Conservation (phyloP, 1,140 invertebrate species). For the Anagrus nilaparvatae region DNA sequence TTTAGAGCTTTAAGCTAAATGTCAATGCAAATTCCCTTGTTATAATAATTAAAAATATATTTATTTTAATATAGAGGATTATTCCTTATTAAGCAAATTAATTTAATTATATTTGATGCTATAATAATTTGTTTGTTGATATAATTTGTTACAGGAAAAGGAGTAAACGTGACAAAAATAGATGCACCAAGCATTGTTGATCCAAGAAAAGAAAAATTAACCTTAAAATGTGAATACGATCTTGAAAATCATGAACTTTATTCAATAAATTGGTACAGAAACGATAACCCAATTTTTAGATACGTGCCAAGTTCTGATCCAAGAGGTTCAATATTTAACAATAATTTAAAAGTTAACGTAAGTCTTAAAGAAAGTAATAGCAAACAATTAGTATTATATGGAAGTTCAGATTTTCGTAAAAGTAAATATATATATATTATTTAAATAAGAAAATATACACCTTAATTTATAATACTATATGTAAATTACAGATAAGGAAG, state of each 20-base stretch:
- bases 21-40: too few species aligned
- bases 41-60: too few species aligned
- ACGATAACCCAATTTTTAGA: conserved; percentile 50
- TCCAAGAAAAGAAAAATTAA: conserved; percentile 38
- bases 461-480: too few species aligned
- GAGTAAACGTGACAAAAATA: too few species aligned
- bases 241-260: conserved; percentile 43
- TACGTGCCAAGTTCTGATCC: conserved; percentile 51
- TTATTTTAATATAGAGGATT: too few species aligned
- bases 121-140: too few species aligned
- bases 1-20: too few species aligned
- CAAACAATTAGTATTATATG: background rate
- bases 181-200: conserved; percentile 33
- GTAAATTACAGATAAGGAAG: conserved; percentile 12
- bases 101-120: too few species aligned
- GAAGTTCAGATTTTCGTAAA: conserved; percentile 1
- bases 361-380: conserved; percentile 6
- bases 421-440: too few species aligned
- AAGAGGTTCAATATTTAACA: conserved; percentile 59
- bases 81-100: too few species aligned
- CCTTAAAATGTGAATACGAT: conserved; percentile 43
- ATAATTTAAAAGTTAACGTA: background rate
- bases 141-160: too few species aligned
- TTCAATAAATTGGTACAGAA: conserved; percentile 60
- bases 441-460: too few species aligned